Base-by-base conservation (phyloP, 2,888 invertebrate genomes). In the Desoria tigrina region DNA sequence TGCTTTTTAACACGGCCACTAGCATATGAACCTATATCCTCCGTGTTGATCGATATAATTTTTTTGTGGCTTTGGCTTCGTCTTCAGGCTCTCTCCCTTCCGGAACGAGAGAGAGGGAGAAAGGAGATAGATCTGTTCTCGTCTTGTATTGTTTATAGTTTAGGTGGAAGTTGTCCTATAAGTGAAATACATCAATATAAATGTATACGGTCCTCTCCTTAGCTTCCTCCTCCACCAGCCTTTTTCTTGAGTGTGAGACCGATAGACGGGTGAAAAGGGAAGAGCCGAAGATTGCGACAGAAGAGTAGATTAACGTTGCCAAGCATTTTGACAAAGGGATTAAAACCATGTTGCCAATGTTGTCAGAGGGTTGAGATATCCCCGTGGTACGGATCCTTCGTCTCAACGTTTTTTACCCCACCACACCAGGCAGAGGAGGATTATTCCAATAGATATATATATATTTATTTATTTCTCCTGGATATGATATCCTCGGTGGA, bases 241-340 rank as follows among this genome's bases (percentile, higher is more conserved):
- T 4, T 32, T 32, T 32, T 32, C 32, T 32, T 32, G 32, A 32
- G 32, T 32, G 32, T 32, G 32, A 32, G 32, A 11, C 6, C 32
- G 32, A 32, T 32, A 32, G 32, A 32, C 32, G 32, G 32, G 6
- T 45, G n/a, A 21, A 45, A 21, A 45, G 21, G 45, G 45, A 45
- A 45, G 45, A 45, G 45, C 21, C 45, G 45, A 57, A 39, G 26
- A 32, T 42, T 23, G 42, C 14, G 24, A n/a, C 37, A 50, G 42
- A 57, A 21, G 39, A 69, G 63, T 65, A 69, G 64, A 64, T 69
- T 69, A 69, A 62, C 64, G 66, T 66, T 69, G 61, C 62, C 63
- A 69, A 64, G 61, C 63, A 66, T 64, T 58, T 58, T 65, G 66
- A 64, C 66, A 66, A 69, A 69, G 66, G 28, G 69, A 69, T 69